Conservation (phyloP, 2,888 invertebrate genomes). For the Aphrophora alni region DNA sequence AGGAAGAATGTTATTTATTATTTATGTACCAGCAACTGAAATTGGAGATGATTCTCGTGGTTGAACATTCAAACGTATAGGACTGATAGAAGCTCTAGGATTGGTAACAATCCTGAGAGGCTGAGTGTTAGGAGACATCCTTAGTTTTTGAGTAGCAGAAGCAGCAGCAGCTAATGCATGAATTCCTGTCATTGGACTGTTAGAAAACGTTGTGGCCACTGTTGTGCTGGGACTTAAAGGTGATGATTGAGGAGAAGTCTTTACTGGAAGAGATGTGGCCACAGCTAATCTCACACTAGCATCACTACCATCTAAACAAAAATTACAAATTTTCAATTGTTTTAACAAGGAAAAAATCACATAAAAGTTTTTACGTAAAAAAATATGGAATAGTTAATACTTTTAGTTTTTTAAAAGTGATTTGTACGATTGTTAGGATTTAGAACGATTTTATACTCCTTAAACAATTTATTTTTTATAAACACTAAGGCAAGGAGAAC, state of each 20-base stretch:
- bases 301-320: no score
- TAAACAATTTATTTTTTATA: no score
- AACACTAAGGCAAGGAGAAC: no score
- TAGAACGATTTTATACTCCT: no score
- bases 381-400: no score
- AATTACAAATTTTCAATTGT: neutral
- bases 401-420: no score
- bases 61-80: neutral
- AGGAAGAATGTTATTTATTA: no score
- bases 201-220: neutral
- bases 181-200: slow-evolving; percentile 65
- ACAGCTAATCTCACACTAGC: no score
- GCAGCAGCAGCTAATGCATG: slow-evolving; percentile 72
- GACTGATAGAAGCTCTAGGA: neutral
- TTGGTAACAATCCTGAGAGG: neutral
- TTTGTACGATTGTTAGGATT: no score
- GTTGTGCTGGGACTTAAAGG: neutral
- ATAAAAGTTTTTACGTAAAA: neutral
- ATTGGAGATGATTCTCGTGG: neutral
- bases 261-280: neutral
- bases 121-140: slow-evolving; percentile 55
- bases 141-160: slow-evolving; percentile 69
- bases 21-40: neutral
- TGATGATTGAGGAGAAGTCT: neutral
- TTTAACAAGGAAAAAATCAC: neutral